Evolutionary conservation across 1,140 invertebrate genomes (phyloP).

Genomic region (Drosophila leontia): DNA sequence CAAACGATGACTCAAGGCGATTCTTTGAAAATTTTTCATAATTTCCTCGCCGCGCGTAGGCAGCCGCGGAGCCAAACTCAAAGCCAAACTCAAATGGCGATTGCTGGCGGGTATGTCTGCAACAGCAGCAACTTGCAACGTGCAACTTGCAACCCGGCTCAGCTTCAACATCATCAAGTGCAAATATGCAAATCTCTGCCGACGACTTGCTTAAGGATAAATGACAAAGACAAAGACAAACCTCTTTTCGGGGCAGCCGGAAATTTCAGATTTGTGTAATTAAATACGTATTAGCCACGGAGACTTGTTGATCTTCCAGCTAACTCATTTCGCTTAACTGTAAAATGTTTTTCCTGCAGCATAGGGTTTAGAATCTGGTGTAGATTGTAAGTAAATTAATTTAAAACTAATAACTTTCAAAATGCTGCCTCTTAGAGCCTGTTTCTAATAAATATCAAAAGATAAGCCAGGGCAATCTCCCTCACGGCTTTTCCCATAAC

Average conservation of each 20-base stretch:
- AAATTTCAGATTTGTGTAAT: constrained; percentile 60
- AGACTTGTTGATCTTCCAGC: constrained; percentile 42
- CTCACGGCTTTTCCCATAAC: constrained; percentile 45
- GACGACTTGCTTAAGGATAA: constrained; percentile 42
- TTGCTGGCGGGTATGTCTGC: constrained; percentile 47
- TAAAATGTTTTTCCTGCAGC: constrained; percentile 3
- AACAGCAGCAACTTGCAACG: constrained; percentile 31
- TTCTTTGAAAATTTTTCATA: constrained; percentile 74
- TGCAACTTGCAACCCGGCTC: constrained; percentile 24
- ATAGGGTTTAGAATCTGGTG: neutral
- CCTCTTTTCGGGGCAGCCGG: constrained; percentile 43
- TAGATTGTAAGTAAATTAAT: neutral
- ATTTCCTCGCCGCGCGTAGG: constrained; percentile 72
- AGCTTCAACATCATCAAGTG: constrained; percentile 75
- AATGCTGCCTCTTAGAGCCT: neutral
- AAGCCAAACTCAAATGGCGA: constrained; percentile 55
- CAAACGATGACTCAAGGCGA: constrained; percentile 79
- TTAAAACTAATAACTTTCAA: neutral
- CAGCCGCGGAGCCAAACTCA: constrained; percentile 39
- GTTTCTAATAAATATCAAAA: constrained; percentile 5
- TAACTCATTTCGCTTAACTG: constrained; percentile 32
- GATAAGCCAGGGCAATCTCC: neutral
- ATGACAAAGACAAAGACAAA: constrained; percentile 60
- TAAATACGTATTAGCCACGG: constrained; percentile 54
- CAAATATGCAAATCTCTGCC: constrained; percentile 76